Evolutionary conservation across 2,888 invertebrate species (phyloP), one percentile per base, ranked within the genome.

Genomic region (Aleiodes testaceus): DNA sequence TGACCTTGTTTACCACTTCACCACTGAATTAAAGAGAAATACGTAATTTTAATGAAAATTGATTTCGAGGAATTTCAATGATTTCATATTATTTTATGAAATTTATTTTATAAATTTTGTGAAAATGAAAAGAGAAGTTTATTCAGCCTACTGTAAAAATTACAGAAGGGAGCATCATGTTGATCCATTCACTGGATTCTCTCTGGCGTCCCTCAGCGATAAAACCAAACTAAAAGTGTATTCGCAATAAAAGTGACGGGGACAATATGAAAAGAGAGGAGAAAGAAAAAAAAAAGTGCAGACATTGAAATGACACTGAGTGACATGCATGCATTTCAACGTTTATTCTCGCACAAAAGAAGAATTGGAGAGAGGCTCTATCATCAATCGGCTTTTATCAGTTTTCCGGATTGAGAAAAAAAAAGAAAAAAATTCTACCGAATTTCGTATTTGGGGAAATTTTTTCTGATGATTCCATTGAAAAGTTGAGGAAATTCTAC

Each of bases 161-260:
- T 55, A 16, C 63, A 50, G 53, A 4, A 53, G 53, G 53, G 53
- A 53, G 53, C 53, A 53, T 53, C 53, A 53, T 53, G 53, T 53
- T 53, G 66, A 49, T 52, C 44, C 70, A 61, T 63, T 63, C 49
- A 49, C 61, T 69, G 45, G 45, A 20, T 59, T 30, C 53, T 52
- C 47, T 45, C 65, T 47, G 26, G 66, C 61, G 20, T 52, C 52
- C 52, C 52, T 52, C 52, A 52, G 30, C 26, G 53, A 53, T 53
- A 53, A 53, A 53, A 53, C 53, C 53, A n/a, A 53, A 26, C 53
- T 53, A 53, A 53, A 53, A 53, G 26, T 53, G 53, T 53, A 53
- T 53, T 53, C 53, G 20, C 50, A 50, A 50, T 42, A 52, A 69
- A 30, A 36, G 18, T 22, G 20, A 45, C 30, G 22, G 44, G 36